Evolutionary conservation across 2,888 invertebrate genomes (phyloP), one percentile per base, ranked within the genome.

Genomic region (Perizoma flavofasciatum): DNA sequence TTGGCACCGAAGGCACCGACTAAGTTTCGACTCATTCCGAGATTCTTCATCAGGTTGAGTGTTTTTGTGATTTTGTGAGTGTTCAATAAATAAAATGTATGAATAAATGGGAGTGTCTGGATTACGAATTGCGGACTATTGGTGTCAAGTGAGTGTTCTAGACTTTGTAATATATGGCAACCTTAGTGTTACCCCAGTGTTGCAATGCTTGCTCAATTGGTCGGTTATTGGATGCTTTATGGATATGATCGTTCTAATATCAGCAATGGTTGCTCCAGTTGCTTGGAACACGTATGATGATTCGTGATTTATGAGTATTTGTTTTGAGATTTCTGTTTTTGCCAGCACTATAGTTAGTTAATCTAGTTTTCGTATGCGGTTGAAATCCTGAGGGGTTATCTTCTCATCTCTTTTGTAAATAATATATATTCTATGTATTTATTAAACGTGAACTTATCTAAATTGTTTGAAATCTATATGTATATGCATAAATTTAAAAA

Each of bases 201-300:
- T 76, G 78, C 81, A 81, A 73, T 70, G 70, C 66, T 73, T 37
- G 37, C 7, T 37, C 80, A 82, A 81, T 83, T 82, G 81, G 53
- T 68, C 66, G 61, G 62, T 59, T 74, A 83, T 81, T 80, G 79
- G 66, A 69, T 77, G 67, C 71, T 83, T 81, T 79, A 83, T 80
- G 71, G 69, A 69, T 75, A 72, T 74, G 65, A 72, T 76, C 69
- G 69, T 61, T 74, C 61, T 68, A 72, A 72, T 72, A 73, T 75
- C 71, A 56, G 54, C 55, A 61, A 68, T 75, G 67, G 72, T 71
- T 71, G 74, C 57, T 66, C 65, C 57, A 62, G 50, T 69, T 65
- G 62, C 35, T 50, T 46, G 51, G 39, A 55, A 50, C 56, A 53
- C 43, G 41, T 50, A 49, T 46, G 41, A 50, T 59, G 39, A 63